A percentile compares a stretch with the other conserved stretches of the same genome.
phyloP scores from a whole-genome alignment of 2,797 vertebrate genomes.

The Helicolenus hilgendorfi region DNA sequence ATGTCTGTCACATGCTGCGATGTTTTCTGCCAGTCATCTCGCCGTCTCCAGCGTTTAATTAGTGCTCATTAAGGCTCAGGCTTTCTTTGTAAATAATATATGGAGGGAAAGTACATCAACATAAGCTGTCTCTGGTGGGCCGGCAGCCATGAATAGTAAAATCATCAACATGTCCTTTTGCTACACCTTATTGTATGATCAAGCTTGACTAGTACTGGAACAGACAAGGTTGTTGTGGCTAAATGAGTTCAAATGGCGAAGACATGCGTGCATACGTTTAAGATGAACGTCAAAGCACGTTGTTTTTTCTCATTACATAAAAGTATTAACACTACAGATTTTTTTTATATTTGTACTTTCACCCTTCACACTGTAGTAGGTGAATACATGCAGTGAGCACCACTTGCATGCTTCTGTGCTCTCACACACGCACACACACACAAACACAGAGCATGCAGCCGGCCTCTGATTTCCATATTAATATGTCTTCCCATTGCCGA shows the following conservation, averaged over 20 bases:
- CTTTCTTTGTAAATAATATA: slow-evolving; percentile 88
- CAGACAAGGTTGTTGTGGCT: slow-evolving; percentile 29
- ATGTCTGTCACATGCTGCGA: slow-evolving; percentile 84
- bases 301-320: slow-evolving; percentile 16
- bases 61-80: slow-evolving; percentile 84
- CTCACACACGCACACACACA: not conserved
- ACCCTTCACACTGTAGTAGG: slow-evolving; percentile 8
- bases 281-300: not conserved
- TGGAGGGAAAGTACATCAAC: slow-evolving; percentile 78
- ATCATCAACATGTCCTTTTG: slow-evolving; percentile 60
- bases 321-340: not conserved
- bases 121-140: slow-evolving; percentile 79
- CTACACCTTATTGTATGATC: slow-evolving; percentile 63
- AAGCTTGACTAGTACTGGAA: slow-evolving; percentile 13
- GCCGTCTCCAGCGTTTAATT: slow-evolving; percentile 85
- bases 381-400: slow-evolving; percentile 2
- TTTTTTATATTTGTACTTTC: slow-evolving; percentile 18
- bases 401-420: not conserved
- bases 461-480: slow-evolving; percentile 71
- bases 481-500: slow-evolving; percentile 52
- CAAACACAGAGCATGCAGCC: slow-evolving; percentile 3
- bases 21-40: slow-evolving; percentile 88
- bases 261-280: not conserved
- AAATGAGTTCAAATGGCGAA: not conserved
- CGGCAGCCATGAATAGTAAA: slow-evolving; percentile 68